phyloP scores from a whole-genome alignment of 2,113 vertebrate genomes.

The Hystrix brachyura region DNA sequence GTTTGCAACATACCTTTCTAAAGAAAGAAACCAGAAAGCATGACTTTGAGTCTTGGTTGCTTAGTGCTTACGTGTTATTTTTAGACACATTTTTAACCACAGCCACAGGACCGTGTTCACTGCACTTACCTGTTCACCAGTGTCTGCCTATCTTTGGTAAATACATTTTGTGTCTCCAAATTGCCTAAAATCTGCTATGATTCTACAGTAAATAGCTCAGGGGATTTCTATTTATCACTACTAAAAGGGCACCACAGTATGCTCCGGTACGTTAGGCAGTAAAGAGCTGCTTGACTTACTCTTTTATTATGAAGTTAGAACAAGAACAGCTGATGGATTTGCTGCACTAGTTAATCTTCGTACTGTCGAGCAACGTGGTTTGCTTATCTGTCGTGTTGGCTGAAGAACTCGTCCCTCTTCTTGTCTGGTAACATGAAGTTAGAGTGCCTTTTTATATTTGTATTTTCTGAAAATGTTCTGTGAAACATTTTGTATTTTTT shows the following conservation, averaged over 20 bases:
- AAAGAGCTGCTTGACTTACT: constrained; percentile 82
- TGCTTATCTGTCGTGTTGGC: constrained; percentile 82
- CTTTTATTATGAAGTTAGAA: constrained; percentile 79
- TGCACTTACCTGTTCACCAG: constrained; percentile 63
- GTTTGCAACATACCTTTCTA: constrained; percentile 31
- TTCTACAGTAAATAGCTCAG: constrained; percentile 89
- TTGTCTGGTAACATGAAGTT: constrained; percentile 87
- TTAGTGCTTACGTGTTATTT: constrained; percentile 61
- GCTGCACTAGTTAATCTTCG: constrained; percentile 88
- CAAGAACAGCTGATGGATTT: constrained; percentile 83
- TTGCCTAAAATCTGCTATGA: constrained; percentile 88
- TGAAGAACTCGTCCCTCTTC: constrained; percentile 81
- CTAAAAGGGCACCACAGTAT: constrained; percentile 89
- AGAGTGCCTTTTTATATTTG: constrained; percentile 92
- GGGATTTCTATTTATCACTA: constrained; percentile 90
- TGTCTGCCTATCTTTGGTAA: constrained; percentile 79
- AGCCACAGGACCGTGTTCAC: constrained; percentile 76
- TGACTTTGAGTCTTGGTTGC: constrained; percentile 42
- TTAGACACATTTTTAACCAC: constrained; percentile 77
- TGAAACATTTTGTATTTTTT: constrained; percentile 85
- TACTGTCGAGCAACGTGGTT: constrained; percentile 87
- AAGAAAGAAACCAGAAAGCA: background rate
- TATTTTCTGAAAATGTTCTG: constrained; percentile 89
- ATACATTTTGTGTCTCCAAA: constrained; percentile 81
- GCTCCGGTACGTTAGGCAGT: constrained; percentile 88